phyloP scores from a whole-genome alignment of 2,888 invertebrate species.

The Apoda limacodes region DNA sequence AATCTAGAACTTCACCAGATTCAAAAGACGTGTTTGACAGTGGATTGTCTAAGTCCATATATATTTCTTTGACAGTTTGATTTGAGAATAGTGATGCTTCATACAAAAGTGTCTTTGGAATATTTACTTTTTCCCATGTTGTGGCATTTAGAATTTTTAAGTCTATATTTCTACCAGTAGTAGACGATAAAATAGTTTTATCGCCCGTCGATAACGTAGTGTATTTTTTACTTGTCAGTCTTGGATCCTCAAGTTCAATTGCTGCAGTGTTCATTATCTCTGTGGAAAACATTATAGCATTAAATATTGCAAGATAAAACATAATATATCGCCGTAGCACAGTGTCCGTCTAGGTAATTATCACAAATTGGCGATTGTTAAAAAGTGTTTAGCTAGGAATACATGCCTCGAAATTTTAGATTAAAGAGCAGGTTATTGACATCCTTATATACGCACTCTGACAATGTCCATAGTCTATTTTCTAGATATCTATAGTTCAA shows the following conservation, averaged over 20 bases:
- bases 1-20: slow-evolving; percentile 28
- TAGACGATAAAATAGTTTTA: slow-evolving; percentile 27
- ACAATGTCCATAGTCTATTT: too few relatives aligned
- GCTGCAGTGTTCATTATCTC: slow-evolving; percentile 39
- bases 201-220: slow-evolving; percentile 27
- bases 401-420: too few relatives aligned
- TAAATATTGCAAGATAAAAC: too few relatives aligned
- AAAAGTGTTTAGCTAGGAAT: too few relatives aligned
- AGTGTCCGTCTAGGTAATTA: too few relatives aligned
- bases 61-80: slow-evolving; percentile 27
- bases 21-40: slow-evolving; percentile 27
- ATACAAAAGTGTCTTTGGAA: slow-evolving; percentile 32
- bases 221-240: slow-evolving; percentile 40
- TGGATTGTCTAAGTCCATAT: slow-evolving; percentile 32
- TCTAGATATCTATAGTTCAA: too few relatives aligned
- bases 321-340: too few relatives aligned
- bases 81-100: slow-evolving; percentile 21
- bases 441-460: too few relatives aligned
- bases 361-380: too few relatives aligned
- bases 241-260: slow-evolving; percentile 41
- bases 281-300: too few relatives aligned
- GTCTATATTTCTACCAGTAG: slow-evolving; percentile 29
- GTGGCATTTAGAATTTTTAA: slow-evolving; percentile 30
- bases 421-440: too few relatives aligned
- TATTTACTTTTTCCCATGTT: slow-evolving; percentile 28